Percentiles rank a stretch among this genome's conserved stretches.
These are phyloP conservation scores for Ailurus styani DNA, from an alignment of 2,113 vertebrate species.

Conservation along the genomic window DNA sequence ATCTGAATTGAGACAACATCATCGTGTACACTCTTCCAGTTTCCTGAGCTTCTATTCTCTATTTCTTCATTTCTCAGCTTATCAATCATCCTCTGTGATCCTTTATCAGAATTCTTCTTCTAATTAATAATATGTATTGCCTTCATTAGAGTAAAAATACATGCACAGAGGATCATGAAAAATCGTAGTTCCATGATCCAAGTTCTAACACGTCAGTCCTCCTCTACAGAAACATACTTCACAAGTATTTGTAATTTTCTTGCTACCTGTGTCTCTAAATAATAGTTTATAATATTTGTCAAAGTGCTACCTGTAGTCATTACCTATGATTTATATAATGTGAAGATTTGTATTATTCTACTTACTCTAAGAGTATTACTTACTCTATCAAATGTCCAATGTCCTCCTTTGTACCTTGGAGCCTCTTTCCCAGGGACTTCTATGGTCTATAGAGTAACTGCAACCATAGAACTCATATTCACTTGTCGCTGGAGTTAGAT, in stretches of 20 bases:
- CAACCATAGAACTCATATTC: neutral
- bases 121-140: neutral
- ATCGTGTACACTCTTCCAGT: neutral
- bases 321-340: neutral
- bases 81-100: neutral
- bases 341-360: neutral
- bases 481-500: neutral
- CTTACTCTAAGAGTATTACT: no score
- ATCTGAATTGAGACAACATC: neutral
- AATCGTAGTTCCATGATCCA: neutral
- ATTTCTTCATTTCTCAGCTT: neutral
- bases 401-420: neutral
- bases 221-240: neutral
- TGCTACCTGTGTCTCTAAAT: neutral
- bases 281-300: neutral
- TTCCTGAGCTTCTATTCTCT: neutral
- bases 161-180: neutral
- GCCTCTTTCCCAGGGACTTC: neutral
- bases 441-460: neutral
- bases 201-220: neutral
- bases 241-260: neutral
- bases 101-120: neutral
- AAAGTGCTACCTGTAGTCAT: neutral
- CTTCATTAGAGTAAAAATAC: neutral
- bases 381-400: neutral